Percentiles rank a stretch among this genome's conserved stretches.
phyloP scores from a whole-genome alignment of 2,113 vertebrate genomes.

The Phaetusa simplex region DNA sequence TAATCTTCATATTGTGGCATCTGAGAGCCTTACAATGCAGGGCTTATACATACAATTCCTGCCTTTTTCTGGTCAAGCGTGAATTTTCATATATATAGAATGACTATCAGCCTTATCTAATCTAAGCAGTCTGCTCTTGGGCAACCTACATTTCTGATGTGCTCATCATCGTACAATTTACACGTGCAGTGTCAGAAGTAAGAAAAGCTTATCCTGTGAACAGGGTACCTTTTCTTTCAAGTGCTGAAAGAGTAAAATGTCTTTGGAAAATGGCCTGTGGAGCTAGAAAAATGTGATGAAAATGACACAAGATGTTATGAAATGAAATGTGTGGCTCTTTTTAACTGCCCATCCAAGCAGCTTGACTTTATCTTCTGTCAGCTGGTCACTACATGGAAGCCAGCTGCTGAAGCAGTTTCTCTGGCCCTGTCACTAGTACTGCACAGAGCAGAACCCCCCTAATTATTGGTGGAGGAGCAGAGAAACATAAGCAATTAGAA shows the following conservation, averaged over 20 bases:
- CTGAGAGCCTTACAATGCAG: neutral
- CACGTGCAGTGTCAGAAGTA: neutral
- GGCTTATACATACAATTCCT: neutral
- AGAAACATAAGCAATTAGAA: neutral
- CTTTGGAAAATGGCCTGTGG: neutral
- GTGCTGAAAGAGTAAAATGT: neutral
- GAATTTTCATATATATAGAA: neutral
- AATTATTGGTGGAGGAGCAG: neutral
- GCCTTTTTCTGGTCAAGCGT: neutral
- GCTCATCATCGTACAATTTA: neutral
- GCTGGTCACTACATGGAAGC: neutral
- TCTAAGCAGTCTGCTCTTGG: neutral
- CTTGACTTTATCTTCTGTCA: neutral
- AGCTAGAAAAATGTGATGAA: neutral
- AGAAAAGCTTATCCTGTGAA: neutral
- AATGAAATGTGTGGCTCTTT: accelerated
- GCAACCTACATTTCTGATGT: neutral
- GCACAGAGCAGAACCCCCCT: neutral
- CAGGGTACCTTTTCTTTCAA: neutral
- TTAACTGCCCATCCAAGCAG: neutral
- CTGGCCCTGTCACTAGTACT: neutral
- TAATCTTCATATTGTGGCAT: neutral
- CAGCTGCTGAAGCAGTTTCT: neutral
- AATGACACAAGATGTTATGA: neutral
- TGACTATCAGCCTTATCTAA: neutral